These are phyloP conservation scores for Clinocottus analis DNA, from an alignment of 2,113 vertebrate species.

Conservation along the genomic window DNA sequence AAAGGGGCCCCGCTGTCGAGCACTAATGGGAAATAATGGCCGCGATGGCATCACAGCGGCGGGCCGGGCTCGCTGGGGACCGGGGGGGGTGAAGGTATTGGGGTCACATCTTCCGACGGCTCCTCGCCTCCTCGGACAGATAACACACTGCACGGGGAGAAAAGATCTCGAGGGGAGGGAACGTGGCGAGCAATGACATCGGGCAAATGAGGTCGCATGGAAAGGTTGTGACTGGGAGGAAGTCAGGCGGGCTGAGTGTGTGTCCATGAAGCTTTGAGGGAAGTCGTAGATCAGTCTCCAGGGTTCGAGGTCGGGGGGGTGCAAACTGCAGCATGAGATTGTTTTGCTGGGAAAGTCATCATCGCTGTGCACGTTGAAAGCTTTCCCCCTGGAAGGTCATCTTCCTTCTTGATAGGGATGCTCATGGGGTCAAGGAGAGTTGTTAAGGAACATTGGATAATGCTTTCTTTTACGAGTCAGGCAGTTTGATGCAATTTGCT, in stretches of 20 bases:
- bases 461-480: background rate
- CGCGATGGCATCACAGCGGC: slow-evolving; percentile 7
- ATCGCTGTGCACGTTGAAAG: background rate
- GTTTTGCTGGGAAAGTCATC: background rate
- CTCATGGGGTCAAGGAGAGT: background rate
- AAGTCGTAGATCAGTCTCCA: background rate
- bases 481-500: background rate
- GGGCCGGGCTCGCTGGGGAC: slow-evolving; percentile 18
- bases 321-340: background rate
- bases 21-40: slow-evolving; percentile 71
- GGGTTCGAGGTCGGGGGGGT: no score
- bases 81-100: slow-evolving; percentile 41
- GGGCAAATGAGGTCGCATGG: background rate
- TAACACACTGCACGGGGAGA: slow-evolving; percentile 19
- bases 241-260: background rate
- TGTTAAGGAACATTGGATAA: background rate
- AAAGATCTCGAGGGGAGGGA: slow-evolving; percentile 21
- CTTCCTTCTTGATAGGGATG: background rate
- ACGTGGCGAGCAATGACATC: background rate
- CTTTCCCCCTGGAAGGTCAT: background rate
- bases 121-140: slow-evolving; percentile 24
- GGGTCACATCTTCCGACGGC: slow-evolving; percentile 41
- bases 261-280: background rate
- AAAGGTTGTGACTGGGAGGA: background rate
- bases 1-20: slow-evolving; percentile 51